Percentiles rank a stretch among this genome's conserved stretches.
phyloP scores from a whole-genome alignment of 2,797 vertebrate genomes.

The Alosa sapidissima region DNA sequence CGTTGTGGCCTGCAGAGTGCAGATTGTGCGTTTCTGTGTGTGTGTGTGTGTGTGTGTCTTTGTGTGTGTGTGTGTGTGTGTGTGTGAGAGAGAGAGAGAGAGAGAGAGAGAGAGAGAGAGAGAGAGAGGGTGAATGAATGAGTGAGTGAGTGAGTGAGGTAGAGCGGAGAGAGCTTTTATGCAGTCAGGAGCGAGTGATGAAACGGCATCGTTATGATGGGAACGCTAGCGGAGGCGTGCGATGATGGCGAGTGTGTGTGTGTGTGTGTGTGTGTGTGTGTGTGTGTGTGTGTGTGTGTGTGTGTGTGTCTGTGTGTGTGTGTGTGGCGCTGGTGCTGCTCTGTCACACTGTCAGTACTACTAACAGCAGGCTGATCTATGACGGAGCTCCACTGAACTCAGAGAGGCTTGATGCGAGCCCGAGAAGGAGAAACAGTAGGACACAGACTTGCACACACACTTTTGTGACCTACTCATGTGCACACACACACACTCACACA shows the following conservation, averaged over 20 bases:
- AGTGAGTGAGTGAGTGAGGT: not conserved
- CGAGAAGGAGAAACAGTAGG: not conserved
- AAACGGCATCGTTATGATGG: conserved; percentile 5
- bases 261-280: no score
- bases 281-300: no score
- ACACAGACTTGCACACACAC: not conserved
- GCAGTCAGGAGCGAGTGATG: not conserved
- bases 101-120: not conserved
- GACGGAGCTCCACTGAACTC: not conserved
- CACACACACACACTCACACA: conserved; percentile 2
- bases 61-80: not conserved
- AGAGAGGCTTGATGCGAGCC: not conserved
- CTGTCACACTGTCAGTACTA: conserved; percentile 12
- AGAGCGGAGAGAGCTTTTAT: not conserved
- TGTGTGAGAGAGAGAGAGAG: not conserved
- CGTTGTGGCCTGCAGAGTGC: not conserved
- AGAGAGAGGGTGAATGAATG: not conserved
- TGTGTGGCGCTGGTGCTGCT: not conserved
- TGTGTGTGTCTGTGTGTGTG: no score
- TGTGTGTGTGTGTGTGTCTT: conserved; percentile 16
- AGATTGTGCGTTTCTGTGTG: not conserved
- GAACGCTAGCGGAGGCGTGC: not conserved
- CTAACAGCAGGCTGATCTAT: not conserved
- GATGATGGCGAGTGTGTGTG: conserved; percentile 7
- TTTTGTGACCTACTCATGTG: not conserved